Conservation (phyloP, 2,113 vertebrate genomes). For the Dipodomys spectabilis region DNA sequence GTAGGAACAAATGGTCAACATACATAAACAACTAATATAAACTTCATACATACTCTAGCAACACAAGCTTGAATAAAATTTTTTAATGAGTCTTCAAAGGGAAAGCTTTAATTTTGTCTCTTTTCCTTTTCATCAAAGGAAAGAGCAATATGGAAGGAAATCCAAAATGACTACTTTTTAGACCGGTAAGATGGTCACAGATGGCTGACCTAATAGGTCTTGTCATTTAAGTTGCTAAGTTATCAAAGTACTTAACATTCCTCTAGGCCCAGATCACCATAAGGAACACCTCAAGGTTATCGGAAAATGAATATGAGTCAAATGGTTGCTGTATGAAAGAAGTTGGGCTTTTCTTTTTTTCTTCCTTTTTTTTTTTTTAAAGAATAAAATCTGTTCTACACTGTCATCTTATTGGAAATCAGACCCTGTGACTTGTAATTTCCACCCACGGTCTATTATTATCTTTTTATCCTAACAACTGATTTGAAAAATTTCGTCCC, state of each 20-base stretch:
- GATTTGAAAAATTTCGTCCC: neutral
- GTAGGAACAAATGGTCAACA: conserved; percentile 87
- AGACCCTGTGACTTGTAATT: neutral
- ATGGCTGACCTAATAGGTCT: neutral
- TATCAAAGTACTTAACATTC: conserved; percentile 3
- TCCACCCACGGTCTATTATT: conserved; percentile 6
- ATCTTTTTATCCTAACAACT: conserved; percentile 1
- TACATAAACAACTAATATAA: conserved; percentile 85
- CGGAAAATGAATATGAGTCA: neutral
- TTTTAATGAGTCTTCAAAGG: conserved; percentile 81
- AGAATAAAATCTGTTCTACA: neutral
- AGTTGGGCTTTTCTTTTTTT: neutral
- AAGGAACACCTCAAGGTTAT: neutral
- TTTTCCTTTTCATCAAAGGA: neutral
- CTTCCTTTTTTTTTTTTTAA: neutral
- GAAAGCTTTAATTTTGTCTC: conserved; percentile 70
- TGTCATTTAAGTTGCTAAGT: conserved; percentile 73
- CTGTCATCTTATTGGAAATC: neutral
- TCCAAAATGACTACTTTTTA: conserved; percentile 46
- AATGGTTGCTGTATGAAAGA: neutral
- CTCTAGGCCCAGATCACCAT: neutral
- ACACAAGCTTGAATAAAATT: conserved; percentile 88
- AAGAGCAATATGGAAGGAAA: neutral
- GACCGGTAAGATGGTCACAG: conserved; percentile 71
- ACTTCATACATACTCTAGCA: conserved; percentile 88